Percentiles rank a stretch among this genome's conserved stretches.
Conservation (phyloP, 2,113 vertebrate species). For the Chelonoidis abingdonii region DNA sequence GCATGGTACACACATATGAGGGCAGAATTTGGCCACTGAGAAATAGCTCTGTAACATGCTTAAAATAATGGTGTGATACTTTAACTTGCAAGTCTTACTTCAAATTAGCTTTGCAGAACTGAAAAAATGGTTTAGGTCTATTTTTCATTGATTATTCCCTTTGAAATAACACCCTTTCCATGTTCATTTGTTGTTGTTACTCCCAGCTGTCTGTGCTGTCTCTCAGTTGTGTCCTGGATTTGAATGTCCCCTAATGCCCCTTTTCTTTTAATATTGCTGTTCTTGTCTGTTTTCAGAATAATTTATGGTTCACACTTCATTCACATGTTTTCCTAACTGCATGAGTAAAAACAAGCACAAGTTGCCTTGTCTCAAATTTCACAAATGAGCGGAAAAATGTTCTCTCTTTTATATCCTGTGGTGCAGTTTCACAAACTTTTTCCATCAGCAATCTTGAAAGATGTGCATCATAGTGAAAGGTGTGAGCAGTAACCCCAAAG, state of each 20-base stretch:
- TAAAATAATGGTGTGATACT: neutral
- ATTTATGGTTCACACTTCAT: conserved; percentile 67
- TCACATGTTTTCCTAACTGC: conserved; percentile 58
- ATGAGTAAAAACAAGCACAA: conserved; percentile 45
- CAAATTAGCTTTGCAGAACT: neutral
- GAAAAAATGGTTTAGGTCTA: neutral
- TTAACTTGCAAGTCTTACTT: neutral
- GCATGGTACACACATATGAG: neutral
- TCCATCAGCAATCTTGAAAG: neutral
- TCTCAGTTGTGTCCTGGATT: conserved; percentile 40
- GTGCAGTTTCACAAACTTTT: neutral
- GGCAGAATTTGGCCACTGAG: neutral
- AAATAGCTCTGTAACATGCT: neutral
- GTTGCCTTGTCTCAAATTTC: conserved; percentile 46
- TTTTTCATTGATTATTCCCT: conserved; percentile 31
- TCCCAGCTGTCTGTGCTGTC: conserved; percentile 24
- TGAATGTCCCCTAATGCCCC: conserved; percentile 45
- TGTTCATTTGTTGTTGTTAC: neutral
- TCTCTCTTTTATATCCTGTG: neutral
- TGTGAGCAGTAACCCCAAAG: neutral
- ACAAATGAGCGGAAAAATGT: conserved; percentile 8
- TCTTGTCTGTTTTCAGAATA: conserved; percentile 62
- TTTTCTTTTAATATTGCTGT: conserved; percentile 39
- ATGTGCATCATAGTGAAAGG: neutral
- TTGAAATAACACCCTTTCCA: conserved; percentile 11